Conservation (phyloP, 2,888 invertebrate species). For the Sthenelais limicola region DNA sequence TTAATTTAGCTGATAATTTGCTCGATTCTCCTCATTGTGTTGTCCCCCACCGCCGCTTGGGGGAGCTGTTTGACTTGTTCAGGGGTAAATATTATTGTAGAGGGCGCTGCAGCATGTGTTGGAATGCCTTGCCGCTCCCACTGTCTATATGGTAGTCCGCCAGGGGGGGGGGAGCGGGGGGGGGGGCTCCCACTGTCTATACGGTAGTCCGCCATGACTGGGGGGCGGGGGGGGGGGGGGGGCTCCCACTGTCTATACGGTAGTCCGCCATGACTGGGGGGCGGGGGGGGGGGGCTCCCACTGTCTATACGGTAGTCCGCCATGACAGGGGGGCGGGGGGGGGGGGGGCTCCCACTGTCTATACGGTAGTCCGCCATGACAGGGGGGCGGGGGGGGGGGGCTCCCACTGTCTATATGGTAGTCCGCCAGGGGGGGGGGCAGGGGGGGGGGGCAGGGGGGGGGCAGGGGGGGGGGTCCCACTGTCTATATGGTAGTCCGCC, state of each 20-base stretch:
- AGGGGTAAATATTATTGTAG: slow-evolving; percentile 34
- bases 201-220: background rate
- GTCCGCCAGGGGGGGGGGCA: background rate
- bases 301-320: background rate
- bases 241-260: background rate
- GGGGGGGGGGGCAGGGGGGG: background rate
- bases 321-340: background rate
- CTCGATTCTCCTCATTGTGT: slow-evolving; percentile 21
- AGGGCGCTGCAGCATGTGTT: slow-evolving; percentile 15
- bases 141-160: slow-evolving; percentile 10
- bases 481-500: background rate
- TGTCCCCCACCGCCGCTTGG: background rate
- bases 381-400: background rate
- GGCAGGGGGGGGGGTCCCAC: background rate
- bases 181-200: background rate
- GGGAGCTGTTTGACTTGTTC: slow-evolving; percentile 33
- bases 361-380: slow-evolving; percentile 1
- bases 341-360: background rate
- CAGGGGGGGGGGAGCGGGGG: background rate
- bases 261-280: background rate
- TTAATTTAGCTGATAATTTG: slow-evolving; percentile 37
- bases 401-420: background rate
- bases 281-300: background rate
- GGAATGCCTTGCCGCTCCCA: too few species aligned
- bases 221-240: background rate